Conservation (phyloP, 2,888 invertebrate species). For the Calliscelio sp. region DNA sequence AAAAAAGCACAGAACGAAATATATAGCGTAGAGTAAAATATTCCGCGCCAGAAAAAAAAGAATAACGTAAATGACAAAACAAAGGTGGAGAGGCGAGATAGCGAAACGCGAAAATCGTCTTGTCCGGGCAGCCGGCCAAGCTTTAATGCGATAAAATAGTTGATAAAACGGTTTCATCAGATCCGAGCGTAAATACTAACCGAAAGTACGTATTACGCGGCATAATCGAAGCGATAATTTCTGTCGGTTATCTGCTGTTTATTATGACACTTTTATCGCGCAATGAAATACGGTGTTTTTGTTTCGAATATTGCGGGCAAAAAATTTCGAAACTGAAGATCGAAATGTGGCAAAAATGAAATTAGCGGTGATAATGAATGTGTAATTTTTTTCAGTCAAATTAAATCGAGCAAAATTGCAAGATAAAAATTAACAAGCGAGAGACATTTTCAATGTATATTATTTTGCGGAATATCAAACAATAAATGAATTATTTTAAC, state of each 20-base stretch:
- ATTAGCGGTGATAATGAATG: no score
- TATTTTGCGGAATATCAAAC: no score
- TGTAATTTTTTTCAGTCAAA: no score
- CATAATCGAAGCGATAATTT: conserved; percentile 48
- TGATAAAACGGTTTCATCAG: conserved; percentile 60
- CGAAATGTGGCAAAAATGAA: no score
- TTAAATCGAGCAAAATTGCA: no score
- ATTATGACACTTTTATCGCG: conserved; percentile 33
- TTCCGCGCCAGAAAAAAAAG: conserved; percentile 40
- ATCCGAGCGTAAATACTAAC: conserved; percentile 37
- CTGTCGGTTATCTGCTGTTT: conserved; percentile 30
- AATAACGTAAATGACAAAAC: conserved; percentile 54
- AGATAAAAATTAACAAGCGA: no score
- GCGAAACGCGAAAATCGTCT: conserved; percentile 60
- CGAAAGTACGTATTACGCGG: conserved; percentile 18
- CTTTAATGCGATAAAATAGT: conserved; percentile 64
- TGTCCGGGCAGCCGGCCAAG: conserved; percentile 59
- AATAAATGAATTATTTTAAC: no score
- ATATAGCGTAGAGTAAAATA: no score
- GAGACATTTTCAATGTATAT: no score
- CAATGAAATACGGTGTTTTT: conserved; percentile 16
- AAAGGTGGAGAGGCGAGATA: conserved; percentile 57
- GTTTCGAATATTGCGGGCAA: no score
- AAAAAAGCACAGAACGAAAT: no score
- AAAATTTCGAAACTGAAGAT: no score